Evolutionary conservation across 2,888 invertebrate species (phyloP), one percentile per base, ranked within the genome.

Genomic region (Synergus laeviventris): DNA sequence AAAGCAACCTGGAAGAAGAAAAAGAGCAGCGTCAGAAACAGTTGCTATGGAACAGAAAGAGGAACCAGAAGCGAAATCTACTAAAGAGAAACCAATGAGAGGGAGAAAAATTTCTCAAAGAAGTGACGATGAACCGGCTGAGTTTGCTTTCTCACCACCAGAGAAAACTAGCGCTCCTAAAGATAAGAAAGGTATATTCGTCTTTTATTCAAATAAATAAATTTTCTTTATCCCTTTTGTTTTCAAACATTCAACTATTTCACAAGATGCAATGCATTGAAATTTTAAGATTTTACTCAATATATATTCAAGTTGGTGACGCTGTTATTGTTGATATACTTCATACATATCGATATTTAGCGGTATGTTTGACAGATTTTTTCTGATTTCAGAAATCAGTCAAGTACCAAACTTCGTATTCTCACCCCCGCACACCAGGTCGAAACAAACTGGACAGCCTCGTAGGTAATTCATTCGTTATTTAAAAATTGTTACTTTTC

Each of bases 381-480:
- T 61, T 16, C 11, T 31, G 0, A 12, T 79, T 79, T 79, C 79
- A 89, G 89, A 76, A 24, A 78, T 82, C 16, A 82, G 81, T 73
- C 78, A 84, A 76, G 84, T 85, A 54, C 85, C 87, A 36, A 81
- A 83, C 31, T 88, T 82, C 54, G 82, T 87, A 24, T 89, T 89
- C 80, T 89, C 89, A 74, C 84, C 88, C 9, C 89, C 89, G 4
- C 84, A 87, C 31, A 86, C 84, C 45, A 85, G 86, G 79, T 87
- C 87, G 8, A 84, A 81, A 62, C 79, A 75, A 59, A 18, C 82
- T 24, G 80, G 81, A 42, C 83, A 82, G 77, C 84, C 81, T 83
- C 86, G 87, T 88, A 87, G 84, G 88, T 88, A 84, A 79, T 81
- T 81, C 79, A 62, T 70, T 78, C 73, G 81, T 77, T 74, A 78